A percentile compares a stretch with the other conserved stretches of the same genome.
These are phyloP conservation scores for Latrodectus geometricus DNA, from an alignment of 1,140 invertebrate genomes.

Conservation along the genomic window DNA sequence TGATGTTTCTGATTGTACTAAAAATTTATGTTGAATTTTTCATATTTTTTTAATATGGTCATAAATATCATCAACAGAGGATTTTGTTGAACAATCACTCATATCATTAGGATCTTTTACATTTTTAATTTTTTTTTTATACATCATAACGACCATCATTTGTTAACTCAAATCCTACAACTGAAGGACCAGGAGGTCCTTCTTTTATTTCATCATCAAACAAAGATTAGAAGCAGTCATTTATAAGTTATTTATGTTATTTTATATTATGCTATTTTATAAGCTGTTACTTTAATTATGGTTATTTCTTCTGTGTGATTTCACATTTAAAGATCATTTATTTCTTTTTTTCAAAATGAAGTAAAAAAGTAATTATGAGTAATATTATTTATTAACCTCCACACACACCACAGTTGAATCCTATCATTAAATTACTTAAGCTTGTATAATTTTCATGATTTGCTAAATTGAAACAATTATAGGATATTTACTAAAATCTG, in stretches of 20 bases:
- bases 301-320: neutral
- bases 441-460: neutral
- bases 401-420: neutral
- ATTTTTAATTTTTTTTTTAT: constrained; percentile 21
- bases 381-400: neutral
- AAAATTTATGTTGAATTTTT: no score
- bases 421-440: neutral
- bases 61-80: neutral
- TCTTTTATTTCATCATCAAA: constrained; percentile 14
- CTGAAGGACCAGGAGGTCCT: neutral
- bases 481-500: neutral
- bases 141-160: constrained; percentile 19
- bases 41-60: neutral
- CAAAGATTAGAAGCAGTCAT: neutral
- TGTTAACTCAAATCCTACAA: constrained; percentile 4
- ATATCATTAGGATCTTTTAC: neutral
- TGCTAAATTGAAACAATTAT: constrained; percentile 5
- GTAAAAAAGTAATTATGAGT: neutral
- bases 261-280: no score
- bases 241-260: neutral
- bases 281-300: neutral
- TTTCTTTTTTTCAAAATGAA: neutral
- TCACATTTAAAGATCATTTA: neutral
- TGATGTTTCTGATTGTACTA: no score
- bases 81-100: neutral